Evolutionary conservation across 2,888 invertebrate genomes (phyloP).

Genomic region (Nemotelus nigrinus): DNA sequence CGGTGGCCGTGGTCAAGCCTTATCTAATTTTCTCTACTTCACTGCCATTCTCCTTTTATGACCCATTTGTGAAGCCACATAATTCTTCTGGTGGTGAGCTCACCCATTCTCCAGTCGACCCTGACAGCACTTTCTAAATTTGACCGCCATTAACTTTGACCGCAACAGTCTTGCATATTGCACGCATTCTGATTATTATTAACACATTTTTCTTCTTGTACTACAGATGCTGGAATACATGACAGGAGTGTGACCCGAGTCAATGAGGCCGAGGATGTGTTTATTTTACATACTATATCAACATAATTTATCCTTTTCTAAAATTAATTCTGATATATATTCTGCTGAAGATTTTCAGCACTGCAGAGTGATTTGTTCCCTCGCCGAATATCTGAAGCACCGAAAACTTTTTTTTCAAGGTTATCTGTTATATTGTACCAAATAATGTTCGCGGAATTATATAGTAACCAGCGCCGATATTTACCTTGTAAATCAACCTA

Average conservation of each 20-base stretch:
- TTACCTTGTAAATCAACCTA: no score
- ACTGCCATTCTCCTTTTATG: slow-evolving; percentile 18
- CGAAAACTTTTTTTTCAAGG: neutral
- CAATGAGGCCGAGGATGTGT: neutral
- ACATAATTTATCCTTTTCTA: neutral
- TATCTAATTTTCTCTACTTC: neutral
- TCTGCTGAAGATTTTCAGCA: neutral
- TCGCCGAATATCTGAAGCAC: neutral
- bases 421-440: neutral
- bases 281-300: neutral
- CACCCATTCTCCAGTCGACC: neutral
- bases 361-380: neutral
- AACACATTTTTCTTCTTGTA: neutral
- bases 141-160: slow-evolving; percentile 23
- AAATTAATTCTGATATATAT: neutral
- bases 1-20: neutral
- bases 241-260: neutral
- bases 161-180: slow-evolving; percentile 10
- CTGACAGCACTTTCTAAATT: slow-evolving; percentile 5
- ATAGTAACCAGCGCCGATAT: no score
- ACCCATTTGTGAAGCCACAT: slow-evolving; percentile 22
- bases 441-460: no score
- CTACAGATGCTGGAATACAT: neutral
- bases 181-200: slow-evolving; percentile 12
- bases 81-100: neutral